A percentile compares a stretch with the other conserved stretches of the same genome.
These are phyloP conservation scores for Nyleta sp. DNA, from an alignment of 2,888 invertebrate genomes.

Conservation along the genomic window DNA sequence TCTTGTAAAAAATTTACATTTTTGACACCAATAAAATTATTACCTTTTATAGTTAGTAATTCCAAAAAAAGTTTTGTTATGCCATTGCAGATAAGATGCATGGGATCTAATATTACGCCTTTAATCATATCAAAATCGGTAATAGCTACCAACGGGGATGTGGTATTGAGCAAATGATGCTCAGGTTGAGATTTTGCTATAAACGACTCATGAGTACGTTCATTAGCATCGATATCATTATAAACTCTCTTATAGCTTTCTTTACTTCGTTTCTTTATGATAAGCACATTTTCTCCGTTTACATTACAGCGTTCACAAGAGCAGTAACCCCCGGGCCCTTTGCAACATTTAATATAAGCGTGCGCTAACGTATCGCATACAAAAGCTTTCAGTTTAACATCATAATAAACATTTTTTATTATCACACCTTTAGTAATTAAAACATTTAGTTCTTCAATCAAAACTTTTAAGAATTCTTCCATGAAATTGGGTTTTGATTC, in stretches of 20 bases:
- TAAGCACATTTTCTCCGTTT: slow-evolving; percentile 27
- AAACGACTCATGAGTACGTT: slow-evolving; percentile 45
- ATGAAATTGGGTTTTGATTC: slow-evolving; percentile 40
- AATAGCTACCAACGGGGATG: slow-evolving; percentile 28
- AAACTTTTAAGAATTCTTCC: slow-evolving; percentile 40
- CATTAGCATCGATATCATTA: slow-evolving; percentile 39
- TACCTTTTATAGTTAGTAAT: slow-evolving; percentile 7
- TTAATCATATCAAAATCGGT: slow-evolving; percentile 42
- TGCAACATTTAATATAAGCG: slow-evolving; percentile 51
- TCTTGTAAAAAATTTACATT: too few relatives aligned
- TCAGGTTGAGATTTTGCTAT: slow-evolving; percentile 22
- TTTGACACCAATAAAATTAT: too few relatives aligned
- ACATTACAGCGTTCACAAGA: slow-evolving; percentile 51
- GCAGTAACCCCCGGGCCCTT: slow-evolving; percentile 35
- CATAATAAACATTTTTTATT: slow-evolving; percentile 32
- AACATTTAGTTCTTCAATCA: slow-evolving; percentile 32
- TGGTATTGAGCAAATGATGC: slow-evolving; percentile 57
- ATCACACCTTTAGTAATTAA: slow-evolving; percentile 32
- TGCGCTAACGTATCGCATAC: slow-evolving; percentile 58
- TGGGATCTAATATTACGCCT: slow-evolving; percentile 37
- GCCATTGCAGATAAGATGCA: slow-evolving; percentile 56
- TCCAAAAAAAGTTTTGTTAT: slow-evolving; percentile 32
- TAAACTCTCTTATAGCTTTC: slow-evolving; percentile 47
- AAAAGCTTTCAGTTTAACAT: slow-evolving; percentile 34
- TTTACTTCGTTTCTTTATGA: slow-evolving; percentile 1